These are phyloP conservation scores for Pelecanus crispus DNA, from an alignment of 2,113 vertebrate genomes.

Conservation along the genomic window DNA sequence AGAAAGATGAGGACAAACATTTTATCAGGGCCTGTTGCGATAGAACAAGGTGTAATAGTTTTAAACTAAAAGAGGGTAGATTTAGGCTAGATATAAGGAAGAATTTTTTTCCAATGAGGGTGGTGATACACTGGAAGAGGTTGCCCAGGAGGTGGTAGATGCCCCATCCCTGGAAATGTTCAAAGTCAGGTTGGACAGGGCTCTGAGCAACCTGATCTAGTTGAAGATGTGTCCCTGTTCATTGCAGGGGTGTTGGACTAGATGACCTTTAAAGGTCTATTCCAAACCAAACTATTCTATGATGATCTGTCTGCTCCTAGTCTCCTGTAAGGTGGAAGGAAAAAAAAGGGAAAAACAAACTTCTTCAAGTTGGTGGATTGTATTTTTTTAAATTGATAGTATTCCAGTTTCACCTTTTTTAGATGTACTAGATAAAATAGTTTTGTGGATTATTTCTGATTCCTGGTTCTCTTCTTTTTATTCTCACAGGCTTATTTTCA, in stretches of 20 bases:
- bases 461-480: background rate
- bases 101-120: rapidly evolving
- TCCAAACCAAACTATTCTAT: background rate
- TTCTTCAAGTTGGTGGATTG: background rate
- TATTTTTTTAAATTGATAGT: background rate
- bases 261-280: background rate
- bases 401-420: background rate
- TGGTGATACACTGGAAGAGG: background rate
- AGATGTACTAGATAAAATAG: background rate
- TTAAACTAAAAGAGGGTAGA: background rate
- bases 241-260: rapidly evolving
- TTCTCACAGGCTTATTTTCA: background rate
- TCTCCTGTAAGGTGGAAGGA: background rate
- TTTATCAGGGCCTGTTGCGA: background rate
- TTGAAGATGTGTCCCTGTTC: background rate
- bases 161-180: background rate
- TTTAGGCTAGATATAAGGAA: background rate
- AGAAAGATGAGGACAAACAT: background rate
- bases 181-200: background rate
- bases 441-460: background rate
- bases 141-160: background rate
- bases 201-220: background rate
- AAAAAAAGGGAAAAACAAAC: background rate
- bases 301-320: background rate
- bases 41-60: background rate